Evolutionary conservation across 2,113 vertebrate species (phyloP).

Genomic region (Leucoraja erinaceus): DNA sequence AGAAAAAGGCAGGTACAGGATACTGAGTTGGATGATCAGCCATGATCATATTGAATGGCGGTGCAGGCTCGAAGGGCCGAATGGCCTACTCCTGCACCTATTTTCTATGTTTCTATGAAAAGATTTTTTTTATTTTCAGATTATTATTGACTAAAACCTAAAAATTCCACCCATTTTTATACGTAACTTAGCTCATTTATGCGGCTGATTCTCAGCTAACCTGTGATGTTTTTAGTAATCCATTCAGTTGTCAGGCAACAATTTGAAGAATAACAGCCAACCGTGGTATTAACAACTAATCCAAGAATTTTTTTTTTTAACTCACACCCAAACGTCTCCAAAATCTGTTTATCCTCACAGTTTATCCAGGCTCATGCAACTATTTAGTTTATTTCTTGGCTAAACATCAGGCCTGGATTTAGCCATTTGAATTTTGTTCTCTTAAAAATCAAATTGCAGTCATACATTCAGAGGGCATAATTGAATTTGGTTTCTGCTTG

Average conservation of each 20-base stretch:
- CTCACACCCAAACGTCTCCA: not conserved
- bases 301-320: not conserved
- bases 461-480: not conserved
- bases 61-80: no score
- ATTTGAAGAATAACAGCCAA: not conserved
- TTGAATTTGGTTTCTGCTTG: constrained; percentile 4
- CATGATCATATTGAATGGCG: no score
- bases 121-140: no score
- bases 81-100: no score
- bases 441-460: not conserved
- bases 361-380: not conserved
- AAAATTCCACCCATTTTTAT: no score
- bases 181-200: no score
- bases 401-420: not conserved
- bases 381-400: not conserved
- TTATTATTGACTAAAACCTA: no score
- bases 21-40: no score
- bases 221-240: no score
- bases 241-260: not conserved
- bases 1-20: no score
- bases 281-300: not conserved
- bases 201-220: no score
- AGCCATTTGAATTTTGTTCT: not conserved
- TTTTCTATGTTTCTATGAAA: no score
- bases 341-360: not conserved